Percentiles rank a stretch among this genome's conserved stretches.
Conservation (phyloP, 1,140 invertebrate species). For the Laodelphax striatellus region DNA sequence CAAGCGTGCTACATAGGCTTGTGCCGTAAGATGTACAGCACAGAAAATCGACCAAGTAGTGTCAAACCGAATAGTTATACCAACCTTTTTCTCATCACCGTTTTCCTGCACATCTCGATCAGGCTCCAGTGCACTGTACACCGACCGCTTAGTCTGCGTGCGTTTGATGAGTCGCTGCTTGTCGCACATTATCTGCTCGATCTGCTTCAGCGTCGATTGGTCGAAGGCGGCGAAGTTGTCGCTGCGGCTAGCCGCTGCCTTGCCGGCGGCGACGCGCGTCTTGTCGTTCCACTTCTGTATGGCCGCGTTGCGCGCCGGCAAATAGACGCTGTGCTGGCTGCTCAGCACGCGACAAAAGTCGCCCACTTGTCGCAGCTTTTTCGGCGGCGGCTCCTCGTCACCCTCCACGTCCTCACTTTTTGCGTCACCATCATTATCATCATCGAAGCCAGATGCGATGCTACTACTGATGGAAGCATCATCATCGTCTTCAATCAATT, state of each 20-base stretch:
- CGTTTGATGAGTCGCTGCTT: conserved; percentile 60
- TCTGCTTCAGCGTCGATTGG: conserved; percentile 70
- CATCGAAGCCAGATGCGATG: conserved; percentile 20
- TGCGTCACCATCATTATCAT: conserved; percentile 18
- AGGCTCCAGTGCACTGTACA: conserved; percentile 40
- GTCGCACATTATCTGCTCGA: conserved; percentile 72
- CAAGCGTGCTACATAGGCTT: too few species aligned
- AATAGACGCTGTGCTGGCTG: conserved; percentile 49
- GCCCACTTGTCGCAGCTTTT: conserved; percentile 43
- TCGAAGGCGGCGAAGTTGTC: conserved; percentile 53
- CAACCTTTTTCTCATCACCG: conserved; percentile 18
- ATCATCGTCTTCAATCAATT: conserved; percentile 33
- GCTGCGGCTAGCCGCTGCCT: conserved; percentile 35
- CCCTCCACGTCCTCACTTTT: conserved; percentile 33
- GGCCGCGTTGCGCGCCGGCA: conserved; percentile 57
- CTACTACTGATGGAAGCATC: conserved; percentile 27
- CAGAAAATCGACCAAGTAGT: too few species aligned
- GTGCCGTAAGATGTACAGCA: too few species aligned
- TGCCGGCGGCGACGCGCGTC: conserved; percentile 52
- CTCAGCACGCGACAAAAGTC: conserved; percentile 50
- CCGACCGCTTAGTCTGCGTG: conserved; percentile 68
- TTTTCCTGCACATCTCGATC: conserved; percentile 22
- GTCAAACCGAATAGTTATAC: conserved; percentile 13
- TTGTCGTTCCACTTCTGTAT: conserved; percentile 91
- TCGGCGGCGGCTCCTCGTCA: conserved; percentile 29